phyloP scores from a whole-genome alignment of 1,140 invertebrate genomes.

The Phortica variegata region DNA sequence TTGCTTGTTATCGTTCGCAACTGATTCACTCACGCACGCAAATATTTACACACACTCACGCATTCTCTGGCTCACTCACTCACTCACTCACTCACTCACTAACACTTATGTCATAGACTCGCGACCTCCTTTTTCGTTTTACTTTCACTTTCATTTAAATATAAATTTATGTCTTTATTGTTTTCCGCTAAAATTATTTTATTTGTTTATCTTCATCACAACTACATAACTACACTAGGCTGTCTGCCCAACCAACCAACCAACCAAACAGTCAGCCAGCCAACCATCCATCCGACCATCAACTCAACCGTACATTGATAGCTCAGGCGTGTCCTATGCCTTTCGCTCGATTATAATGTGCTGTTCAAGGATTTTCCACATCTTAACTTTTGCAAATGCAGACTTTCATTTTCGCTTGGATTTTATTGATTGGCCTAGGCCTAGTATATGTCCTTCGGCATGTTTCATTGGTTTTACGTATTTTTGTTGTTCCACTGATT shows the following conservation, averaged over 20 bases:
- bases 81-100: slow-evolving; percentile 8
- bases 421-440: slow-evolving; percentile 48
- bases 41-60: neutral
- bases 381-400: slow-evolving; percentile 48
- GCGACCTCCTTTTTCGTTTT: too few relatives aligned
- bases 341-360: slow-evolving; percentile 33
- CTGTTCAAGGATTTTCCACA: slow-evolving; percentile 43
- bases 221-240: too few relatives aligned
- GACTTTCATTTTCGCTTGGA: slow-evolving; percentile 32
- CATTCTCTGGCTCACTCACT: neutral
- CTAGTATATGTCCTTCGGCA: slow-evolving; percentile 31
- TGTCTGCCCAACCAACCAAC: slow-evolving; percentile 38
- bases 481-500: slow-evolving; percentile 13
- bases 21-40: too few relatives aligned
- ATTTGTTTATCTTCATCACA: slow-evolving; percentile 54
- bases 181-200: slow-evolving; percentile 52
- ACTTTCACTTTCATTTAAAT: slow-evolving; percentile 19
- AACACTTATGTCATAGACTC: too few relatives aligned
- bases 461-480: neutral
- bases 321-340: slow-evolving; percentile 25
- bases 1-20: too few relatives aligned
- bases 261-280: neutral
- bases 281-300: neutral
- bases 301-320: neutral
- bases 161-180: slow-evolving; percentile 51